These are phyloP conservation scores for Nymphalis c-album DNA, from an alignment of 2,888 invertebrate species.

Conservation along the genomic window DNA sequence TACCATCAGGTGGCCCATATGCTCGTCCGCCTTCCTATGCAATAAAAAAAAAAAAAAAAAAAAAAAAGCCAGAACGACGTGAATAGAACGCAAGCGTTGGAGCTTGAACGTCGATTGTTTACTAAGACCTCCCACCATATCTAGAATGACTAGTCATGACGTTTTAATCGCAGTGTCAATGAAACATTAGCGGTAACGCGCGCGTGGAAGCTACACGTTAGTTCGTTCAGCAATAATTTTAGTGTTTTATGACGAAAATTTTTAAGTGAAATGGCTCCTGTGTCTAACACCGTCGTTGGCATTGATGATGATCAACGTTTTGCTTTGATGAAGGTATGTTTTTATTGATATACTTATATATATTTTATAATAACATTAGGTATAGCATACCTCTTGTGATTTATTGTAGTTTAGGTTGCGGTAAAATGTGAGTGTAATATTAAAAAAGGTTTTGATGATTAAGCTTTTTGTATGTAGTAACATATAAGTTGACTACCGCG, in stretches of 20 bases:
- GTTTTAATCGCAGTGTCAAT: slow-evolving; percentile 6
- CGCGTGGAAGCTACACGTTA: slow-evolving; percentile 23
- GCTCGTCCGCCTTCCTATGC: too few species aligned
- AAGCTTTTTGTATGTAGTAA: too few species aligned
- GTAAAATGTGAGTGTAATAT: too few species aligned
- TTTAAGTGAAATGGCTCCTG: slow-evolving; percentile 56
- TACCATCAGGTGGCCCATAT: too few species aligned
- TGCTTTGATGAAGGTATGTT: slow-evolving; percentile 87
- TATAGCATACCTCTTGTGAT: neutral
- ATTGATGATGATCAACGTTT: slow-evolving; percentile 88
- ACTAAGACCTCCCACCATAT: slow-evolving; percentile 11
- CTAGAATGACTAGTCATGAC: slow-evolving; percentile 4
- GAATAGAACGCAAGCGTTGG: slow-evolving; percentile 27
- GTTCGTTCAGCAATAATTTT: slow-evolving; percentile 1
- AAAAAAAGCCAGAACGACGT: too few species aligned
- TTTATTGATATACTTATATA: slow-evolving; percentile 2
- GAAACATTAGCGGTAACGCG: slow-evolving; percentile 23
- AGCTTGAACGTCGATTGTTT: slow-evolving; percentile 16
- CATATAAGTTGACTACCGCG: too few species aligned
- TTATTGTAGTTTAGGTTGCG: too few species aligned
- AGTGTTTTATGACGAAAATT: slow-evolving; percentile 15
- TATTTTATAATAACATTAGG: neutral
- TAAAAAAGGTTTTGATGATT: too few species aligned
- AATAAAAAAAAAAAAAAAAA: too few species aligned
- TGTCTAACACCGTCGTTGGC: slow-evolving; percentile 71